These are phyloP conservation scores for Oscheius sp. DNA, from an alignment of 2,888 invertebrate genomes.

Conservation along the genomic window DNA sequence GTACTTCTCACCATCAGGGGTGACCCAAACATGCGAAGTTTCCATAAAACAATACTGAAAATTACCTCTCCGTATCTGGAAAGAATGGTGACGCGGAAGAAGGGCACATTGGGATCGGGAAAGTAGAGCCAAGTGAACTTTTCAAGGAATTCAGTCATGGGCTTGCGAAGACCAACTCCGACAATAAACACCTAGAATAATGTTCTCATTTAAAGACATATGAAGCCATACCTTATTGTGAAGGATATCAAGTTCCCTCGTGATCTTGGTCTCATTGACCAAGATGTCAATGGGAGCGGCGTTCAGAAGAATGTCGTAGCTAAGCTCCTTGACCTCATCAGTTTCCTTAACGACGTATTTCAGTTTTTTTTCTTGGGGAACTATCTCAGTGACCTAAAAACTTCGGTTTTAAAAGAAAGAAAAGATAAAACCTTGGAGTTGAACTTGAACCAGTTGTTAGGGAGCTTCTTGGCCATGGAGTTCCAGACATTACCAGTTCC, in stretches of 20 bases:
- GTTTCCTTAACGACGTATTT: conserved; percentile 51
- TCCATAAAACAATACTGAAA: background rate
- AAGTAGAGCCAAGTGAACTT: conserved; percentile 73
- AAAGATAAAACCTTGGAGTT: conserved; percentile 51
- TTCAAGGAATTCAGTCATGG: conserved; percentile 68
- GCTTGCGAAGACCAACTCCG: conserved; percentile 69
- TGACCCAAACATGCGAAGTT: conserved; percentile 42
- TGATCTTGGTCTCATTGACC: conserved; percentile 66
- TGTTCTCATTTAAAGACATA: background rate
- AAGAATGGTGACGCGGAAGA: conserved; percentile 72
- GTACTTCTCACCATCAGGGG: conserved; percentile 69
- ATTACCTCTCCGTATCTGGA: conserved; percentile 69
- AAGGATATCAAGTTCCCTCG: conserved; percentile 59
- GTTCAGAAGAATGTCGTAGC: conserved; percentile 68
- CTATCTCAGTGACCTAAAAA: conserved; percentile 53
- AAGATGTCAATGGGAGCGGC: conserved; percentile 70
- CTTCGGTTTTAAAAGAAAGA: background rate
- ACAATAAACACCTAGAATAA: conserved; percentile 66
- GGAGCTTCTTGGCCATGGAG: conserved; percentile 68
- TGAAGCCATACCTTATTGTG: conserved; percentile 64
- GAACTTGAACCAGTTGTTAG: conserved; percentile 68
- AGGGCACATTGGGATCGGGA: conserved; percentile 71
- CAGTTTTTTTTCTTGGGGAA: conserved; percentile 57
- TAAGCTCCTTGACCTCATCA: conserved; percentile 43
- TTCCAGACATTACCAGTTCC: conserved; percentile 73